These are phyloP conservation scores for Chironomus riparius DNA, from an alignment of 2,888 invertebrate species.

Conservation along the genomic window DNA sequence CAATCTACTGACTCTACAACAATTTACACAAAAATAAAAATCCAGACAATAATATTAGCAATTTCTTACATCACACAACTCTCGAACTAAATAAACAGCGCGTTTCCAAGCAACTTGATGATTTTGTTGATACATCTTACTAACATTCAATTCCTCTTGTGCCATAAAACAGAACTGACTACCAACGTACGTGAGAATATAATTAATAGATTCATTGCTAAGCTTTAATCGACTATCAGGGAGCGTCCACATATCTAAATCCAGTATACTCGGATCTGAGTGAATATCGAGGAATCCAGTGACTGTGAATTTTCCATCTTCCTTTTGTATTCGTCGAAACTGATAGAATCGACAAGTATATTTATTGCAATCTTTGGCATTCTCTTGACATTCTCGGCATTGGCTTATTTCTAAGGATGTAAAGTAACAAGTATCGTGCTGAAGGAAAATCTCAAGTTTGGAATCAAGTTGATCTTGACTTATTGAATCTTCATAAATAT, in stretches of 20 bases:
- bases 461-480: not conserved
- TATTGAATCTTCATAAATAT: not conserved
- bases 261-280: constrained; percentile 72
- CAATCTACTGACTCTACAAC: no score
- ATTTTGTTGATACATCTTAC: not conserved
- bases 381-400: constrained; percentile 4
- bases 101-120: constrained; percentile 86
- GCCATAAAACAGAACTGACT: constrained; percentile 93
- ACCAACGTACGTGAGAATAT: constrained; percentile 78
- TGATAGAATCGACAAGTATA: constrained; percentile 11
- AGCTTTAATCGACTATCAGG: not conserved
- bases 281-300: constrained; percentile 80
- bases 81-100: constrained; percentile 88
- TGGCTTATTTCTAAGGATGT: not conserved
- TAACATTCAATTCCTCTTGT: constrained; percentile 70
- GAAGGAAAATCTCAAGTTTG: not conserved
- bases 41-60: not conserved
- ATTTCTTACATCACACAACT: constrained; percentile 81
- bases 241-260: constrained; percentile 72
- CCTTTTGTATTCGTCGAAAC: not conserved
- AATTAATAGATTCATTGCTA: constrained; percentile 73
- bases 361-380: not conserved
- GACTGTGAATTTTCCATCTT: not conserved
- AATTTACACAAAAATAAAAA: not conserved
- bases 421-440: not conserved